phyloP scores from a whole-genome alignment of 2,888 invertebrate species.

The Limenitis camilla region DNA sequence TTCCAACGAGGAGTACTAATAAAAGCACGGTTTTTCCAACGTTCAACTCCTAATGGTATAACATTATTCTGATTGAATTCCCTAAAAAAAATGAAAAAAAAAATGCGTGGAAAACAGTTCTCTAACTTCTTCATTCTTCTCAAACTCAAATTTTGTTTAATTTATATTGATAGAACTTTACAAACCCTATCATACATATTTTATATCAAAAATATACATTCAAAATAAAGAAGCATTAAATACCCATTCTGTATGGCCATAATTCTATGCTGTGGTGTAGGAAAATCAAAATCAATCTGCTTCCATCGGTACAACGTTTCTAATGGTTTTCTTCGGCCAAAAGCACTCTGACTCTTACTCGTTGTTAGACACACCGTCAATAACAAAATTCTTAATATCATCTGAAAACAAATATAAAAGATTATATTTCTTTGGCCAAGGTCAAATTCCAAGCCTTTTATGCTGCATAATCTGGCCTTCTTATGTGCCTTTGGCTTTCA shows the following conservation, averaged over 20 bases:
- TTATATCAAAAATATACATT: background rate
- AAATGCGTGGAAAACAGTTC: too few species aligned
- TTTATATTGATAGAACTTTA: too few species aligned
- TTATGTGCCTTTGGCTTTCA: too few species aligned
- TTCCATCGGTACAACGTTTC: constrained; percentile 64
- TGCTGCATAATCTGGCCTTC: too few species aligned
- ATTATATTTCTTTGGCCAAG: too few species aligned
- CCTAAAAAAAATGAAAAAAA: too few species aligned
- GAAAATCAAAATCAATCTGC: constrained; percentile 57
- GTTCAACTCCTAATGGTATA: constrained; percentile 83
- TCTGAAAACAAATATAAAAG: constrained; percentile 25
- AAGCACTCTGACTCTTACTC: constrained; percentile 1
- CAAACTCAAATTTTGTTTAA: too few species aligned
- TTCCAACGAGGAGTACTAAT: constrained; percentile 86
- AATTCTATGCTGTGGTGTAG: constrained; percentile 35
- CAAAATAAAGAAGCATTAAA: background rate
- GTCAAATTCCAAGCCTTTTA: too few species aligned
- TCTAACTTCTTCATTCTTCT: too few species aligned
- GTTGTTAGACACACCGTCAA: constrained; percentile 24
- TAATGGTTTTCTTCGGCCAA: constrained; percentile 36
- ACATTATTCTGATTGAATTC: constrained; percentile 82
- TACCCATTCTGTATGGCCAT: constrained; percentile 50
- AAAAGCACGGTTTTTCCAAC: constrained; percentile 80
- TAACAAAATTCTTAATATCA: constrained; percentile 25
- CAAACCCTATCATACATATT: too few species aligned